These are phyloP conservation scores for Azemiops feae DNA, from an alignment of 2,113 vertebrate genomes.

Conservation along the genomic window DNA sequence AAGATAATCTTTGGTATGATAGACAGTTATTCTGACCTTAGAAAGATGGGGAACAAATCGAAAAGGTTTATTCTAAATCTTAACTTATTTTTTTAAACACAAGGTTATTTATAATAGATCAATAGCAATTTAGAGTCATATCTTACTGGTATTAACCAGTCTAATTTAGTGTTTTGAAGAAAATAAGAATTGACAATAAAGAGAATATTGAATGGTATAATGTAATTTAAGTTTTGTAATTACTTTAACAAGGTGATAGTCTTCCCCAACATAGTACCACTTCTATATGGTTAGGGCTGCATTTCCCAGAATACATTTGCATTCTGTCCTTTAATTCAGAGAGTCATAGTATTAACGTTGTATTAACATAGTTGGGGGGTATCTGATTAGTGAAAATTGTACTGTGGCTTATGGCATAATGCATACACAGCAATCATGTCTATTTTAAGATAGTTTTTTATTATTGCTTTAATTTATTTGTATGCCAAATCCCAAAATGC, in stretches of 20 bases:
- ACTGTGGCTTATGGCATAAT: not conserved
- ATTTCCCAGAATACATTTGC: not conserved
- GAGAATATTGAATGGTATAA: not conserved
- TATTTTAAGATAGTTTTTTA: not conserved
- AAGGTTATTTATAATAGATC: not conserved
- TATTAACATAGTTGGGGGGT: not conserved
- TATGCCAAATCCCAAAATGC: not conserved
- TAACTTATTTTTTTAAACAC: not conserved
- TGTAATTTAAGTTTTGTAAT: not conserved
- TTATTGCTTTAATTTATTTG: not conserved
- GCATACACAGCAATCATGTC: not conserved
- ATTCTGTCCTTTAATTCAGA: not conserved
- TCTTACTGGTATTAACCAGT: not conserved
- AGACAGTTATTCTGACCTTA: not conserved
- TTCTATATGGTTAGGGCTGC: not conserved
- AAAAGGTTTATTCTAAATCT: not conserved
- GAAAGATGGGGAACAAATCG: not conserved
- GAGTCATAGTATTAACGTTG: not conserved
- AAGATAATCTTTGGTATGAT: not conserved
- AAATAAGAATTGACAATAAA: not conserved
- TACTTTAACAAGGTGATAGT: not conserved
- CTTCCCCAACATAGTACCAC: not conserved
- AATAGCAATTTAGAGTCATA: not conserved
- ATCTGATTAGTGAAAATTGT: not conserved
- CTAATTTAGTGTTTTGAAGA: not conserved